Evolutionary conservation across 2,113 vertebrate species (phyloP).

Genomic region (Takifugu flavidus): DNA sequence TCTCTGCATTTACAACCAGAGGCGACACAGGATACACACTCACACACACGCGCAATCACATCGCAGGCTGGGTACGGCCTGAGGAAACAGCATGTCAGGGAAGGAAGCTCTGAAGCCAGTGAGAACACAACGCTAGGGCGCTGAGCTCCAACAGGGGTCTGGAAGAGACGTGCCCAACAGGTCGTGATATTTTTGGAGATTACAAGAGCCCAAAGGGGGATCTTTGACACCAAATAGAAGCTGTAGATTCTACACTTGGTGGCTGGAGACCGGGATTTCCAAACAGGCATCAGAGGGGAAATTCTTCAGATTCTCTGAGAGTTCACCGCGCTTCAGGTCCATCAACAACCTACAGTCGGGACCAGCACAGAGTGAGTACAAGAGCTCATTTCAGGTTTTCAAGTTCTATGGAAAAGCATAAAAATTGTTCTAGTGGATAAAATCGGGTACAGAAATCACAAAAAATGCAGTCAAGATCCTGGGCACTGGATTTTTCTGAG

Average conservation of each 20-base stretch:
- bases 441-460: not conserved
- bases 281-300: slow-evolving; percentile 40
- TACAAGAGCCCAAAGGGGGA: not conserved
- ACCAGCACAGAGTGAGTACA: slow-evolving; percentile 46
- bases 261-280: slow-evolving; percentile 19
- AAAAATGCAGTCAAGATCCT: not conserved
- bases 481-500: not conserved
- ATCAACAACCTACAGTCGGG: slow-evolving; percentile 3
- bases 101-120: slow-evolving; percentile 62
- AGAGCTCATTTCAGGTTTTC: not conserved
- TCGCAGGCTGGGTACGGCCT: slow-evolving; percentile 48
- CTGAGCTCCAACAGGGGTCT: slow-evolving; percentile 9
- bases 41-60: slow-evolving; percentile 36
- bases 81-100: slow-evolving; percentile 70
- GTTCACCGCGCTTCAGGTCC: slow-evolving; percentile 23
- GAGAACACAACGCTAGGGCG: slow-evolving; percentile 43
- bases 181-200: not conserved
- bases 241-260: slow-evolving; percentile 3
- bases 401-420: not conserved
- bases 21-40: slow-evolving; percentile 57
- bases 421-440: not conserved
- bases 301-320: slow-evolving; percentile 47
- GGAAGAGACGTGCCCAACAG: not conserved
- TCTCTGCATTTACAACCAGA: slow-evolving; percentile 29
- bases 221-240: not conserved